phyloP scores from a whole-genome alignment of 2,113 vertebrate genomes.

The Antechinus stuartii region DNA sequence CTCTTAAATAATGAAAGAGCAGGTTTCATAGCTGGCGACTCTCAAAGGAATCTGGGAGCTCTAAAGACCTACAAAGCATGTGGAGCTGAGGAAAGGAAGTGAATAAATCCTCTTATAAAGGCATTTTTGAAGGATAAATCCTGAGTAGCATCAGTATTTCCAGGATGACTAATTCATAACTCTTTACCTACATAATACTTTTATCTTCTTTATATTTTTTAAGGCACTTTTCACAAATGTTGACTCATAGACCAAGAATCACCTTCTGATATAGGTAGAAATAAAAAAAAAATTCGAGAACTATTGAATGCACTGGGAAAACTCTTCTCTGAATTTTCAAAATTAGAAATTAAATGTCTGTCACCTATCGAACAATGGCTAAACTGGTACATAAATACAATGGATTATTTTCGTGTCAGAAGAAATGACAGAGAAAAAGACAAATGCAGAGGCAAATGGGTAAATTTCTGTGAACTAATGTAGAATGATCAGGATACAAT shows the following conservation, averaged over 20 bases:
- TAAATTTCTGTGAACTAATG: background rate
- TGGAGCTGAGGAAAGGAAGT: conserved; percentile 19
- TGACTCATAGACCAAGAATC: conserved; percentile 10
- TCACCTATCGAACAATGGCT: background rate
- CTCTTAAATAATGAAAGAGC: background rate
- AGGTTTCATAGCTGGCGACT: background rate
- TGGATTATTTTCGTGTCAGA: background rate
- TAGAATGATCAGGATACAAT: background rate
- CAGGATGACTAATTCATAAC: background rate
- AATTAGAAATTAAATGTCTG: background rate
- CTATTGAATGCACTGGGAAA: background rate
- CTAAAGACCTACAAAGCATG: background rate
- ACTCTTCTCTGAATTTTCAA: background rate
- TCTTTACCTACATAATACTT: background rate
- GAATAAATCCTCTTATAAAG: conserved; percentile 22
- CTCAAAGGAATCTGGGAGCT: background rate
- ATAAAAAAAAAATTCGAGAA: conserved; percentile 10
- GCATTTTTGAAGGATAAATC: conserved; percentile 8
- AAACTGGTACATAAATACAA: background rate
- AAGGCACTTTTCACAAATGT: conserved; percentile 16
- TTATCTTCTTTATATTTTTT: background rate
- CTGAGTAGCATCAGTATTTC: conserved; percentile 8
- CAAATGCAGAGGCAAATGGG: background rate
- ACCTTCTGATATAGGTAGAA: background rate
- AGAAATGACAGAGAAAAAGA: background rate